Conservation (phyloP, 30 jellyfish, hydroid and myxozoan species). For the Aurelia sp. region DNA sequence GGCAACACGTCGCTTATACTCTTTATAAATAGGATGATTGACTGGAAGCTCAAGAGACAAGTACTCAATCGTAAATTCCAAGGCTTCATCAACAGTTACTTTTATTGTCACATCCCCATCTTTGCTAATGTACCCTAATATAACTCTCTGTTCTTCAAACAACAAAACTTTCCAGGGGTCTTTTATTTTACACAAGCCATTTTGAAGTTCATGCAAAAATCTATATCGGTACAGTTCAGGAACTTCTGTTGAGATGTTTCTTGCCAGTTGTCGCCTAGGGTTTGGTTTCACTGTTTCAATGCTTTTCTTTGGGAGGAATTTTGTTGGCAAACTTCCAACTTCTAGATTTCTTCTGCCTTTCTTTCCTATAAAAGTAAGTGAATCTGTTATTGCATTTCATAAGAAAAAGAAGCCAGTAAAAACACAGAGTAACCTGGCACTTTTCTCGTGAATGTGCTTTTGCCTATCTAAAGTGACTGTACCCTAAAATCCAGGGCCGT, state of each 20-base stretch:
- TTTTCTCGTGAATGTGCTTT: not conserved
- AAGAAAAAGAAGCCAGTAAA: not conserved
- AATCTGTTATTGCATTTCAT: not conserved
- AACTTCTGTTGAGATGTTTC: not conserved
- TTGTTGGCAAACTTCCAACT: constrained; percentile 60
- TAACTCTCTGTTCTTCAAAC: constrained; percentile 18
- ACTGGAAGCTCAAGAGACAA: constrained; percentile 65
- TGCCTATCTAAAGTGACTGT: not conserved
- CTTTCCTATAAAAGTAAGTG: constrained; percentile 22
- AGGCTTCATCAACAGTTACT: constrained; percentile 56
- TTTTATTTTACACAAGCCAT: constrained; percentile 14
- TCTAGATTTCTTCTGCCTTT: constrained; percentile 36
- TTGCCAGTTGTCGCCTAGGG: constrained; percentile 41
- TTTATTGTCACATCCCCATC: constrained; percentile 54
- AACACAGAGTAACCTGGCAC: not conserved
- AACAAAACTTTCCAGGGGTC: constrained; percentile 30
- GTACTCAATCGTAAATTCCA: constrained; percentile 58
- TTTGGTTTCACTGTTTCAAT: constrained; percentile 27
- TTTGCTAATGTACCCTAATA: constrained; percentile 20
- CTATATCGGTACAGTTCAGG: constrained; percentile 10
- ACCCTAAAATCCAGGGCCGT: no score
- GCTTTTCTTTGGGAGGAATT: constrained; percentile 45
- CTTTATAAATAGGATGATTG: constrained; percentile 52
- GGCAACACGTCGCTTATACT: constrained; percentile 49
- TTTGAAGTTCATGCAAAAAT: constrained; percentile 24